A percentile compares a stretch with the other conserved stretches of the same genome.
phyloP scores from a whole-genome alignment of 2,888 invertebrate species.

The Epinotia ramella region DNA sequence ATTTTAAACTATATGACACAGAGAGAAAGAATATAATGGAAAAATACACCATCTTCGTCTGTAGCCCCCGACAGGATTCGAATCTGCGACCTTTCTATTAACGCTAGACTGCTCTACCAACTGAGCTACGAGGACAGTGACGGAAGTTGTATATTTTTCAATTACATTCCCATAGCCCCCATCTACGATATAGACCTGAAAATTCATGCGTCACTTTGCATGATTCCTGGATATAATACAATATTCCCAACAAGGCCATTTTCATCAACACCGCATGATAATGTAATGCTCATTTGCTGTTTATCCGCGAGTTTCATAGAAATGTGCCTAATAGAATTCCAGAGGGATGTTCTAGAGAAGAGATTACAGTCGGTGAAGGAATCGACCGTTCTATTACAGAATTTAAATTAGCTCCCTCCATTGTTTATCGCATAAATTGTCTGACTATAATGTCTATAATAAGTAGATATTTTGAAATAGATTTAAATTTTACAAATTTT shows the following conservation, averaged over 20 bases:
- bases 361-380: slow-evolving; percentile 53
- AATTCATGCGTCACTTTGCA: not conserved
- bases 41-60: too few relatives aligned
- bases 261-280: slow-evolving; percentile 29
- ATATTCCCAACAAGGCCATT: slow-evolving; percentile 3
- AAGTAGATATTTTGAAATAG: too few relatives aligned
- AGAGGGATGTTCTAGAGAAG: slow-evolving; percentile 53
- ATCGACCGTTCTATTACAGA: slow-evolving; percentile 46
- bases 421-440: slow-evolving; percentile 24
- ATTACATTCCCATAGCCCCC: too few relatives aligned
- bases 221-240: not conserved
- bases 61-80: too few relatives aligned
- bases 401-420: slow-evolving; percentile 46
- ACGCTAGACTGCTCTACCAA: too few relatives aligned
- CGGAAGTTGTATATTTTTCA: too few relatives aligned
- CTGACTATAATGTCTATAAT: too few relatives aligned
- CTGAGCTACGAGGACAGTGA: too few relatives aligned
- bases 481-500: too few relatives aligned
- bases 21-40: too few relatives aligned
- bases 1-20: too few relatives aligned
- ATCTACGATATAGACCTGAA: not conserved
- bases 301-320: slow-evolving; percentile 28
- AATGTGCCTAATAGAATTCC: slow-evolving; percentile 59
- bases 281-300: slow-evolving; percentile 30
- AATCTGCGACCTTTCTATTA: too few relatives aligned